These are phyloP conservation scores for Dendrolimus houi DNA, from an alignment of 2,888 invertebrate genomes.

Conservation along the genomic window DNA sequence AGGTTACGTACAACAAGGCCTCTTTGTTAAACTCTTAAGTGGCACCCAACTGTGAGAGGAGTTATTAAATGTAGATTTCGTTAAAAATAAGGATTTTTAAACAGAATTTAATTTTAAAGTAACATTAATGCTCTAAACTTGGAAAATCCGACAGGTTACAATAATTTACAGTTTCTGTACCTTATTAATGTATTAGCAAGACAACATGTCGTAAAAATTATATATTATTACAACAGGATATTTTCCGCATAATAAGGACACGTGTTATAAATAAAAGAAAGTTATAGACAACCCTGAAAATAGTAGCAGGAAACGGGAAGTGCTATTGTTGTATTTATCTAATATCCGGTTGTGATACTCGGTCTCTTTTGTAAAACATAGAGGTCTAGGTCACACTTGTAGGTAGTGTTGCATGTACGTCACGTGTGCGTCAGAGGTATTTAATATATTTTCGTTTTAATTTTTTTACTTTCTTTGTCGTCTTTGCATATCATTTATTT, in stretches of 20 bases:
- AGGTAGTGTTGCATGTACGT: background rate
- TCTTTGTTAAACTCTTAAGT: background rate
- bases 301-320: slow-evolving; percentile 55
- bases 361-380: slow-evolving; percentile 18
- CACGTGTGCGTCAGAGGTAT: no score
- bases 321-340: slow-evolving; percentile 30
- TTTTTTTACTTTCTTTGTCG: no score
- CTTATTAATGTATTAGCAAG: no score
- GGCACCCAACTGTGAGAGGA: background rate
- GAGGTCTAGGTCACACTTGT: slow-evolving; percentile 41
- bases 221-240: background rate
- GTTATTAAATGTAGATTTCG: no score
- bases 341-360: slow-evolving; percentile 28
- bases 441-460: no score
- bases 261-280: slow-evolving; percentile 39
- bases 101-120: no score
- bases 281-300: slow-evolving; percentile 43
- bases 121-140: no score
- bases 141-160: no score
- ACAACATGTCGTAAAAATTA: background rate
- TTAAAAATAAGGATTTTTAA: no score
- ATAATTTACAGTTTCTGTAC: no score
- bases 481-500: no score
- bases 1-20: background rate
- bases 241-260: no score